Percentiles rank a stretch among this genome's conserved stretches.
Conservation (phyloP, 2,797 vertebrate species). For the Liparis tanakae region DNA sequence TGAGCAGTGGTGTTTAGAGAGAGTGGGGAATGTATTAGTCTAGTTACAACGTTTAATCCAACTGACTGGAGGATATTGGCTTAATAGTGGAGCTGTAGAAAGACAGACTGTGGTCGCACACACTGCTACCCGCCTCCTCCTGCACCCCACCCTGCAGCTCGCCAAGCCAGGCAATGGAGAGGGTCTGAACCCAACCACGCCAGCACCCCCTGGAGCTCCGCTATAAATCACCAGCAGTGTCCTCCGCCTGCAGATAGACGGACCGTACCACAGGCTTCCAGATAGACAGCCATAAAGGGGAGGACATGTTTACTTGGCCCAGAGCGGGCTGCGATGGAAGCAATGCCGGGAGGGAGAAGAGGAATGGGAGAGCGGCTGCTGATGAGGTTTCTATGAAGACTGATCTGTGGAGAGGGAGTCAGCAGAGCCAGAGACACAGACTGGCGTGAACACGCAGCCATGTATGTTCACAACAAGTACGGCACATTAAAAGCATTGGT, state of each 20-base stretch:
- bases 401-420: slow-evolving; percentile 42
- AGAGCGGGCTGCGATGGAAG: slow-evolving; percentile 46
- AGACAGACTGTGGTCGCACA: slow-evolving; percentile 60
- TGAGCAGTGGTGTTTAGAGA: slow-evolving; percentile 45
- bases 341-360: slow-evolving; percentile 26
- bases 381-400: slow-evolving; percentile 60
- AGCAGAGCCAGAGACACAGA: slow-evolving; percentile 23
- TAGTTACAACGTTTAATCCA: slow-evolving; percentile 62
- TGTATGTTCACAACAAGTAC: not conserved
- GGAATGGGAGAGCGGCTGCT: slow-evolving; percentile 39
- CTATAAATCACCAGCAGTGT: slow-evolving; percentile 63
- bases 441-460: slow-evolving; percentile 3
- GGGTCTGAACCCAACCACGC: slow-evolving; percentile 36
- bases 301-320: slow-evolving; percentile 63
- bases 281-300: slow-evolving; percentile 45
- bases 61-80: slow-evolving; percentile 52
- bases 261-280: slow-evolving; percentile 38
- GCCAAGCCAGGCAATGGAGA: slow-evolving; percentile 39
- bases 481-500: not conserved
- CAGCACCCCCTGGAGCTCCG: slow-evolving; percentile 50
- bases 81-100: slow-evolving; percentile 65
- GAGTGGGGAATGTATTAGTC: slow-evolving; percentile 58
- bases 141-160: slow-evolving; percentile 38
- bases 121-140: slow-evolving; percentile 24
- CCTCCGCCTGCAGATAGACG: slow-evolving; percentile 41